Base-by-base conservation (phyloP, 2,888 invertebrate genomes). In the Rhogogaster chlorosoma region DNA sequence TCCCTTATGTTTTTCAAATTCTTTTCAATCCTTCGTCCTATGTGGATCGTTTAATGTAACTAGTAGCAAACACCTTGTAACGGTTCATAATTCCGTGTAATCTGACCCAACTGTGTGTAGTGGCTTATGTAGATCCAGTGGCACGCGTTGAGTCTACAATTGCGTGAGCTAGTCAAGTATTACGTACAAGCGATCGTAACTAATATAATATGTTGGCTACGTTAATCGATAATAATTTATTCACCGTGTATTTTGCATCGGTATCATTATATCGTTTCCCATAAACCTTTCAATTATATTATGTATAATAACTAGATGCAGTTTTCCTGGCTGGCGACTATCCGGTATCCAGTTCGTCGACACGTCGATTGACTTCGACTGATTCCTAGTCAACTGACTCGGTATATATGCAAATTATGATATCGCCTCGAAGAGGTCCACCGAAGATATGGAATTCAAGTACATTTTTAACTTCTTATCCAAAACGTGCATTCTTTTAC, bases 341-440 rank as follows among this genome's bases (percentile, higher is more conserved):
- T 67, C 83, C 67, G 83, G 83, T 67, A 83, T 32, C 12, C 12
- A 83, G 83, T 83, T 83, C 83, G 49, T 45, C 70, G 83, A 83
- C 67, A 67, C 67, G 45, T 18, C n/a, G 45, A 61, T 61, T 9
- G 64, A 80, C 38, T 83, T 49, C n/a, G 45, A 32, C 45, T 80
- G 38, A 80, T 80, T 61, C 38, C 61, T n/a, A 38, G 45, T 70
- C 45, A 45, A 83, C 67, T 29, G 45, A 6, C 80, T 61, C 57
- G 38, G 32, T 80, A 80, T 80, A 61, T 61, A 80, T 80, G 80
- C 38, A 80, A 80, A 80, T 80, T 80, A n/a, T n/a, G 61, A 36
- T 80, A 45, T 45, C 67, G 67, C 83, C 67, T 83, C 67, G 83
- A 32, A 83, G 29, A n/a, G 45, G 29, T 67, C 45, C 10, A 32